Percentiles rank a stretch among this genome's conserved stretches.
Conservation (phyloP, 2,888 invertebrate species). For the Hermaeophaga mercurialis region DNA sequence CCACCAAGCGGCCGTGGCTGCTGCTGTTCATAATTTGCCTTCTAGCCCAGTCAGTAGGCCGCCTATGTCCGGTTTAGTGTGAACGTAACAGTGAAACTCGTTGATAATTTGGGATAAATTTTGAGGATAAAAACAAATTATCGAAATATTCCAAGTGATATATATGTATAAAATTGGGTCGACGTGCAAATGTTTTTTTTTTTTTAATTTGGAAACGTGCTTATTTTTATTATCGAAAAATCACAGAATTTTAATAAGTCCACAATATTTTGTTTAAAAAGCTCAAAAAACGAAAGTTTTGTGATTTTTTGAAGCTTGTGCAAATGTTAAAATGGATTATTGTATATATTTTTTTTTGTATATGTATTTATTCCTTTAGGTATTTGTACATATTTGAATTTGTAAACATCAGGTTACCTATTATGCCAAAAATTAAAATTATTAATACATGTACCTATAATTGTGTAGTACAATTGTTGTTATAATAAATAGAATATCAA, state of each 20-base stretch:
- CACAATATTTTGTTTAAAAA: no score
- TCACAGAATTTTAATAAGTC: not conserved
- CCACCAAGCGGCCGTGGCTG: constrained; percentile 58
- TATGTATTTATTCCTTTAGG: constrained; percentile 43
- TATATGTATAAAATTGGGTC: constrained; percentile 31
- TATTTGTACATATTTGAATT: constrained; percentile 47
- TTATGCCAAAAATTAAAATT: constrained; percentile 50
- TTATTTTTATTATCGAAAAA: constrained; percentile 20
- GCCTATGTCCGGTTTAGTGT: constrained; percentile 70
- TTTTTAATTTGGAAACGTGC: constrained; percentile 17
- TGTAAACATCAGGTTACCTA: constrained; percentile 51
- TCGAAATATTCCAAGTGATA: constrained; percentile 14
- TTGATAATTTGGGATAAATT: constrained; percentile 9
- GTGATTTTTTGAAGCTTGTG: constrained; percentile 22
- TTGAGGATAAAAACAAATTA: not conserved
- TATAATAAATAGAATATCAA: constrained; percentile 50
- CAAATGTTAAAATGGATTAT: constrained; percentile 15
- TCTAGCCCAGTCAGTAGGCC: constrained; percentile 70
- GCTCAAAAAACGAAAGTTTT: constrained; percentile 6
- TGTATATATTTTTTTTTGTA: constrained; percentile 32
- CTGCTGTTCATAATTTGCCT: constrained; percentile 60
- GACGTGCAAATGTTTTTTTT: constrained; percentile 37
- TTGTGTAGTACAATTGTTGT: constrained; percentile 57
- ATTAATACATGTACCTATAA: constrained; percentile 50
- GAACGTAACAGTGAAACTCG: constrained; percentile 36